Percentiles rank a stretch among this genome's conserved stretches.
phyloP scores from a whole-genome alignment of 1,140 invertebrate genomes.

The Probaryconus sp. region DNA sequence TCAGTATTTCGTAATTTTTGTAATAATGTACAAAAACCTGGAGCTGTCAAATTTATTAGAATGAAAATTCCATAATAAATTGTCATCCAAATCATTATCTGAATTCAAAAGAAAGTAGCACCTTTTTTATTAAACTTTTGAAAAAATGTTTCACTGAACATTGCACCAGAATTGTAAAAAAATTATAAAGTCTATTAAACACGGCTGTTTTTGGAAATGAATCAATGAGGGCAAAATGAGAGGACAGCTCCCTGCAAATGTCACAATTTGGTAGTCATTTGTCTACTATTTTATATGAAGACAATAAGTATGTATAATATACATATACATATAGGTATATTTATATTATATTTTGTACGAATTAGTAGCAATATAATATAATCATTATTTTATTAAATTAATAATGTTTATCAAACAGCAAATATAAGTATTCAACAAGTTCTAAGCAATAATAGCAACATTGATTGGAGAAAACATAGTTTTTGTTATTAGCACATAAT shows the following conservation, averaged over 20 bases:
- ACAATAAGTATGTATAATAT: constrained; percentile 31
- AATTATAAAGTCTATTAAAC: too few relatives aligned
- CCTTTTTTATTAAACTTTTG: not conserved
- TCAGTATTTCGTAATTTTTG: not conserved
- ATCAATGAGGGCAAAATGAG: too few relatives aligned
- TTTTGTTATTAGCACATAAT: constrained; percentile 54
- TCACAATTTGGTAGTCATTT: constrained; percentile 21
- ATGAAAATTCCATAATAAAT: not conserved
- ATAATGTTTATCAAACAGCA: constrained; percentile 72
- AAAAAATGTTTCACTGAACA: too few relatives aligned
- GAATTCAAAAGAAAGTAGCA: not conserved
- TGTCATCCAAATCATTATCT: too few relatives aligned
- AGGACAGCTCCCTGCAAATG: constrained; percentile 6
- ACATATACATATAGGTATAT: constrained; percentile 57
- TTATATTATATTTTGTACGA: constrained; percentile 70
- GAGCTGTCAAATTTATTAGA: constrained; percentile 2
- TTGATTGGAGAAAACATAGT: constrained; percentile 62
- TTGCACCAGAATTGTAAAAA: too few relatives aligned
- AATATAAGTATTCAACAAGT: constrained; percentile 76
- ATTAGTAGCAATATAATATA: constrained; percentile 64
- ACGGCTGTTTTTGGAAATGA: too few relatives aligned
- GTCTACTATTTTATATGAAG: constrained; percentile 12
- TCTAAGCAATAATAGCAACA: constrained; percentile 73
- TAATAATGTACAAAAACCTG: not conserved
- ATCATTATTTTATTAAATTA: constrained; percentile 62